These are phyloP conservation scores for Brotogeris chrysoptera DNA, from an alignment of 2,797 vertebrate species.

Conservation along the genomic window DNA sequence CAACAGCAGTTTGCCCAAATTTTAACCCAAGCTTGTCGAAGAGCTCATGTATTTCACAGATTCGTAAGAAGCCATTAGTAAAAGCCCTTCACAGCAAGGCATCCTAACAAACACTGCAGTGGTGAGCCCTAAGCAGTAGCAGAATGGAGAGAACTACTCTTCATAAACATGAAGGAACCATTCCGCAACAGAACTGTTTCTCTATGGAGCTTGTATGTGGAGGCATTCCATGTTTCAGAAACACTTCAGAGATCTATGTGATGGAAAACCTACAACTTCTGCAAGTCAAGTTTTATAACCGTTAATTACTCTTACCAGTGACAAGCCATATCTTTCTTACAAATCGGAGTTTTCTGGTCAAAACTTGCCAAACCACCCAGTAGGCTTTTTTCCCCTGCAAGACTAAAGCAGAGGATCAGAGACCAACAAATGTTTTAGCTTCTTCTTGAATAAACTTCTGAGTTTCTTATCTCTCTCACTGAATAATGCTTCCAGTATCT, in stretches of 20 bases:
- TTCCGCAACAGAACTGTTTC: neutral
- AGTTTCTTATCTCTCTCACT: neutral
- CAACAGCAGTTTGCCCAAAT: neutral
- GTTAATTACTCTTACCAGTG: neutral
- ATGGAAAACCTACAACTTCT: neutral
- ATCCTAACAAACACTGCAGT: neutral
- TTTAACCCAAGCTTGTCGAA: neutral
- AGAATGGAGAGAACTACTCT: neutral
- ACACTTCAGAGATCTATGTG: neutral
- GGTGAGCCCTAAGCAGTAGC: neutral
- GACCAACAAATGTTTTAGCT: neutral
- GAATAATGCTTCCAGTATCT: neutral
- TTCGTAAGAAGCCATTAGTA: neutral
- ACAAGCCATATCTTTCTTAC: neutral
- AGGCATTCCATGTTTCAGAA: neutral
- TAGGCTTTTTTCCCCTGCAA: neutral
- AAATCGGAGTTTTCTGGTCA: neutral
- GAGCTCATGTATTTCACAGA: neutral
- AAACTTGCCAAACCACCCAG: neutral
- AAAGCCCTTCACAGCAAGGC: neutral
- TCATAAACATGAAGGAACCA: neutral
- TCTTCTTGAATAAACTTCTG: neutral
- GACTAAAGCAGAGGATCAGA: neutral
- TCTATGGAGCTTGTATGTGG: neutral
- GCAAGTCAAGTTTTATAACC: neutral